Percentiles rank a stretch among this genome's conserved stretches.
Conservation (phyloP, 2,888 invertebrate genomes). For the Halocaridina rubra region DNA sequence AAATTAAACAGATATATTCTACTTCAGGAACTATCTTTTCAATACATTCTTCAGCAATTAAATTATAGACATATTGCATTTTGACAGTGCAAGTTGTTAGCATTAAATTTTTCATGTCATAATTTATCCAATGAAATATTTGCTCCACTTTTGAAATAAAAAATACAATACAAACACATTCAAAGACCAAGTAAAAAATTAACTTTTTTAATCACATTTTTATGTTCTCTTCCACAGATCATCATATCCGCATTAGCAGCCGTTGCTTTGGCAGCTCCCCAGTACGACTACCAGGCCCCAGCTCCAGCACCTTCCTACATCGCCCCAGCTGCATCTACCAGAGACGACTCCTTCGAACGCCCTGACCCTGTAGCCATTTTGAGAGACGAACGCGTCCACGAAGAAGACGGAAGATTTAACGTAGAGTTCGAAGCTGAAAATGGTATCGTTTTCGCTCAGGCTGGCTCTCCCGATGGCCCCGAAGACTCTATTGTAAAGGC, state of each 20-base stretch:
- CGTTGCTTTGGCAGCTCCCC: conserved; percentile 17
- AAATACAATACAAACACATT: too few species aligned
- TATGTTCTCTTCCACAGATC: background rate
- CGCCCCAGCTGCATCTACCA: conserved; percentile 15
- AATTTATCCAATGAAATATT: too few species aligned
- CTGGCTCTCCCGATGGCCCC: conserved; percentile 26
- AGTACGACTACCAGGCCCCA: background rate
- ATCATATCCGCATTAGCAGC: conserved; percentile 18
- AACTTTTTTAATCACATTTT: too few species aligned
- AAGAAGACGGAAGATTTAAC: conserved; percentile 55
- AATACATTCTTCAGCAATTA: too few species aligned
- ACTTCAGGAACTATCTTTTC: too few species aligned
- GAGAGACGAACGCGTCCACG: conserved; percentile 49
- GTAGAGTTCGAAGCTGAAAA: conserved; percentile 55
- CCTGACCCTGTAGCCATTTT: conserved; percentile 48
- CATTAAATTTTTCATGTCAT: too few species aligned
- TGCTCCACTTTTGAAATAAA: too few species aligned
- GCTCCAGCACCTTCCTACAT: background rate
- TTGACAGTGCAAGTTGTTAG: too few species aligned
- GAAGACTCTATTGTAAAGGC: conserved; percentile 20
- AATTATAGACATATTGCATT: too few species aligned
- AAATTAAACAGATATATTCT: too few species aligned
- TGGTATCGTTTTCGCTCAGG: conserved; percentile 38
- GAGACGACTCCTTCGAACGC: background rate
- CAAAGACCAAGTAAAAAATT: too few species aligned